Conservation (phyloP, 2,888 invertebrate species). For the Drosophila paucipuncta region DNA sequence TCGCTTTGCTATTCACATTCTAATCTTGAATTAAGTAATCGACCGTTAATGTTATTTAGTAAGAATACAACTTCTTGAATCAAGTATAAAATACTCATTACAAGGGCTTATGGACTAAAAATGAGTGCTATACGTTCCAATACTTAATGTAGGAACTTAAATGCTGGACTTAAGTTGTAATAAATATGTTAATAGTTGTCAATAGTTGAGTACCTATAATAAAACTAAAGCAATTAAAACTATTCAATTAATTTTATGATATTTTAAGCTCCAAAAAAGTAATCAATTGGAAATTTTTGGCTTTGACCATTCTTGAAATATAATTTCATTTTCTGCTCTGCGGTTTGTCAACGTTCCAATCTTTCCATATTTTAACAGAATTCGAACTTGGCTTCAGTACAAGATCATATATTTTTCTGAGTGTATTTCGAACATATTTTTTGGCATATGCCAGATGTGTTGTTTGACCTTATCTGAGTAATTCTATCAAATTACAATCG, state of each 20-base stretch:
- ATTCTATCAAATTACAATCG: constrained; percentile 69
- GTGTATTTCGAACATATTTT: constrained; percentile 34
- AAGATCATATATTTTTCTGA: not conserved
- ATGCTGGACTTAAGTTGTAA: not conserved
- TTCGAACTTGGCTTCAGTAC: not conserved
- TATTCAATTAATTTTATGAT: not conserved
- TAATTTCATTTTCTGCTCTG: not conserved
- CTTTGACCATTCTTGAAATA: not conserved
- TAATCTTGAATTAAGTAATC: not conserved
- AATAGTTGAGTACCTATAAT: not conserved
- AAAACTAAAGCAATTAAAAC: not conserved
- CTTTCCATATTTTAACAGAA: not conserved
- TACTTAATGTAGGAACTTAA: not conserved
- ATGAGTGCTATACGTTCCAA: not conserved
- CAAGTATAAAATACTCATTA: not conserved
- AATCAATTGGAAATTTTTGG: not conserved
- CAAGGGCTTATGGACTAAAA: not conserved
- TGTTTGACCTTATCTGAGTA: constrained; percentile 61
- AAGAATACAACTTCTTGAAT: not conserved
- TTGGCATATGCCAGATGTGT: constrained; percentile 38
- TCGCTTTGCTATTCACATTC: not conserved
- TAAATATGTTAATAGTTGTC: not conserved
- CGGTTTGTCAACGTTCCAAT: too few relatives aligned
- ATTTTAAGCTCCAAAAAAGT: not conserved
- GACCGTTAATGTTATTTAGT: not conserved